Evolutionary conservation across 2,888 invertebrate species (phyloP).

Genomic region (Geotrupes spiniger): DNA sequence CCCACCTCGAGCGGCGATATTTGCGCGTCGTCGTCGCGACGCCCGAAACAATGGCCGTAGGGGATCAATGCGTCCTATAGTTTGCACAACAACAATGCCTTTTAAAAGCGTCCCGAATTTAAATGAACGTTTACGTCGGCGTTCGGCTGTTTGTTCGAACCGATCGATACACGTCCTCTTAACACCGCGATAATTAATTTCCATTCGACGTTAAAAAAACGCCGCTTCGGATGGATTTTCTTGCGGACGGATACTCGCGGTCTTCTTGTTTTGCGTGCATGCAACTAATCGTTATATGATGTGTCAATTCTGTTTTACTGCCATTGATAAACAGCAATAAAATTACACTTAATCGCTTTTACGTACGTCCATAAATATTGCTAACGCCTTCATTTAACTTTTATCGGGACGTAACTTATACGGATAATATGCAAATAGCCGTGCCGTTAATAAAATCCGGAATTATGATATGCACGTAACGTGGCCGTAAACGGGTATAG

Average conservation of each 20-base stretch:
- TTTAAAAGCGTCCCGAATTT: background rate
- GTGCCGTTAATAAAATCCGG: slow-evolving; percentile 3
- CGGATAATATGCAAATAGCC: slow-evolving; percentile 3
- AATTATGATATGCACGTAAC: slow-evolving; percentile 4
- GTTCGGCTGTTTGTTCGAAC: background rate
- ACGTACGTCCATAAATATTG: slow-evolving; percentile 1
- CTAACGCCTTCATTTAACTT: slow-evolving; percentile 1
- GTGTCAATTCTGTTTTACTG: slow-evolving; percentile 1
- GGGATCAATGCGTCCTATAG: slow-evolving; percentile 9
- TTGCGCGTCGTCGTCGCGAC: slow-evolving; percentile 22
- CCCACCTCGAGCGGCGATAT: slow-evolving; percentile 5
- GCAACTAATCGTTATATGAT: background rate
- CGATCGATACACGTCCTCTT: background rate
- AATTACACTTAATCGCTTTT: slow-evolving; percentile 3
- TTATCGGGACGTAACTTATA: background rate
- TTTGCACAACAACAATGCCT: background rate
- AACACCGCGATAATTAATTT: slow-evolving; percentile 1
- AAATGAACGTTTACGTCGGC: slow-evolving; percentile 6
- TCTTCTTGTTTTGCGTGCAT: no score
- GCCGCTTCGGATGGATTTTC: background rate
- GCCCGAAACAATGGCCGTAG: slow-evolving; percentile 21
- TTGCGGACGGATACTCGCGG: no score
- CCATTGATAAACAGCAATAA: slow-evolving; percentile 3
- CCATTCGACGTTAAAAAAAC: background rate
- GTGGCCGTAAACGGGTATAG: background rate